Base-by-base conservation (phyloP, 2,888 invertebrate genomes). In the Pollenia angustigena region DNA sequence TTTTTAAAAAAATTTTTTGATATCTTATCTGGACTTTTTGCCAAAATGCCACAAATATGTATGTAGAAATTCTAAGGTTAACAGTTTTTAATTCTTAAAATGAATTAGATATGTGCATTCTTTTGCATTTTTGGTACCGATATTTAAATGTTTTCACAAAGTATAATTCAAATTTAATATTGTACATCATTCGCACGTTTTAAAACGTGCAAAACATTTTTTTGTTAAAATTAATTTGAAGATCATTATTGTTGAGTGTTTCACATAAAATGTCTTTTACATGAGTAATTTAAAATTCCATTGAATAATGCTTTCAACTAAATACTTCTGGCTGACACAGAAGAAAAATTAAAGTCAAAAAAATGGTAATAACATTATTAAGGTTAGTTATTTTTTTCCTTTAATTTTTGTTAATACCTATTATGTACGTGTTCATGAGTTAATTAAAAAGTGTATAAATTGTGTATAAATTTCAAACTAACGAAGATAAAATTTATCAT, bases 181-280 rank as follows among this genome's bases (percentile, higher is more conserved):
- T 68, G 50, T 42, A 18, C 12, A 66, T 64, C 23, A 10, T 56
- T 18, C 9, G 76, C 76, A 76, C 76, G 76, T 76, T 76, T 76
- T n/a, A 16, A 50, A 23, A 69, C 79, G 69, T 79, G 79, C 79
- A 12, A 79, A 32, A 79, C 16, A 64, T 16, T 18, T 44, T 44
- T 44, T 16, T 50, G 1, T 50, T 32, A 9, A 14, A 32, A 40
- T 23, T 69, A 52, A 18, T 48, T n/a, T 18, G 23, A 52, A 62
- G 52, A 64, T 64, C 64, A 62, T 54, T 10, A 18, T 52, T 76
- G 42, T 64, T 44, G n/a, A 40, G 54, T 18, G 46, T 46, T 44
- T n/a, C 16, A 76, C 42, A 76, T 46, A 23, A 18, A 64, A 52
- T 71, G 8, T 52, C 7, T 75, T 75, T 42, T 42, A 52, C 75